Evolutionary conservation across 2,888 invertebrate genomes (phyloP).

Genomic region (Euspilapteryx auroguttella): DNA sequence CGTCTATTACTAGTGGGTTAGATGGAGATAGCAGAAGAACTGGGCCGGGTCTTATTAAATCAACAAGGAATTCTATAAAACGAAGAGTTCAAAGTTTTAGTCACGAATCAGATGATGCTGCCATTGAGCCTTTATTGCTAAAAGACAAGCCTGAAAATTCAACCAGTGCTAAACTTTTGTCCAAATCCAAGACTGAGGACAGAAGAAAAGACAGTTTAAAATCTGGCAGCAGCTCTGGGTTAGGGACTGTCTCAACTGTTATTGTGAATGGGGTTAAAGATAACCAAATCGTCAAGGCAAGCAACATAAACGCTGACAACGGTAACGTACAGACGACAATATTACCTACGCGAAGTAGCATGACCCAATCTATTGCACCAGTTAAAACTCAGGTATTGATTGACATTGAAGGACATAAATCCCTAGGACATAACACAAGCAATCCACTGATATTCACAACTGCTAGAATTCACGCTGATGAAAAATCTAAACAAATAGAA

Average conservation of each 20-base stretch:
- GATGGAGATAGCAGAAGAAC: constrained; percentile 43
- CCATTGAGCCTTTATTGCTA: constrained; percentile 42
- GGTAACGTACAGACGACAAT: constrained; percentile 25
- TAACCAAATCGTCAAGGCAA: constrained; percentile 10
- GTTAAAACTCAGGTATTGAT: constrained; percentile 31
- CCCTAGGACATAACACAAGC: constrained; percentile 20
- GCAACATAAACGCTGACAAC: constrained; percentile 35
- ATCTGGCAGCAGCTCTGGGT: background rate
- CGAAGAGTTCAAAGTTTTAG: constrained; percentile 34
- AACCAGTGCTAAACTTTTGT: constrained; percentile 40
- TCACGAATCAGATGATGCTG: constrained; percentile 39
- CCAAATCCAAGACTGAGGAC: constrained; percentile 41
- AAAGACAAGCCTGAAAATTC: constrained; percentile 15
- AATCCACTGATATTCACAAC: constrained; percentile 47
- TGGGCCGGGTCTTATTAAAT: constrained; percentile 44
- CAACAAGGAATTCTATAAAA: constrained; percentile 39
- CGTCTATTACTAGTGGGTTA: constrained; percentile 37
- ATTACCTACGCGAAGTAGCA: no score
- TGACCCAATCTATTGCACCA: no score
- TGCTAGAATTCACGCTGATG: constrained; percentile 46
- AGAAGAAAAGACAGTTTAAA: constrained; percentile 13
- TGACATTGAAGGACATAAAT: constrained; percentile 29
- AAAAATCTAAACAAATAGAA: constrained; percentile 32
- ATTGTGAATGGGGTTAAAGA: constrained; percentile 15
- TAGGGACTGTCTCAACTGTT: no score